Conservation (phyloP, 2,797 vertebrate genomes). For the Glyptemys insculpta region DNA sequence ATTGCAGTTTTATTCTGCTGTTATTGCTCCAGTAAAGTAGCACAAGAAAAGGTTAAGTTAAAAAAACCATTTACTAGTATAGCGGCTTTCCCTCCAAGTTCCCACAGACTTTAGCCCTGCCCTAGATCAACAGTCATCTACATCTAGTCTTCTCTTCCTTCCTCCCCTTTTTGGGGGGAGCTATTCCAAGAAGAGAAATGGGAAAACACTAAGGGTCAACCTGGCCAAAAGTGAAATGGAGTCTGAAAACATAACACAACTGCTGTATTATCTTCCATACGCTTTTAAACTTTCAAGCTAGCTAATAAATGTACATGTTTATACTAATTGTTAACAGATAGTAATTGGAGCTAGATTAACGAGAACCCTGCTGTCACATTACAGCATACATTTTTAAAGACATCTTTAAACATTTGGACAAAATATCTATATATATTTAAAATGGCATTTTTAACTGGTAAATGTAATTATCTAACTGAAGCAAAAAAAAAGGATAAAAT, state of each 20-base stretch:
- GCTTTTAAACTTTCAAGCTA: conserved; percentile 54
- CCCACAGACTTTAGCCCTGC: not conserved
- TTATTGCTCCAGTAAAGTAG: not conserved
- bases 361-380: conserved; percentile 81
- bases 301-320: conserved; percentile 67
- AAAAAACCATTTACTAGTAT: not conserved
- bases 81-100: not conserved
- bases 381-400: conserved; percentile 73
- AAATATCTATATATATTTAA: conserved; percentile 78
- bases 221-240: not conserved
- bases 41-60: not conserved
- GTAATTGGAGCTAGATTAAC: conserved; percentile 76
- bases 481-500: conserved; percentile 84
- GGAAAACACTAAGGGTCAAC: not conserved
- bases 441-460: conserved; percentile 84
- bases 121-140: not conserved
- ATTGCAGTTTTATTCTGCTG: not conserved
- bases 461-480: conserved; percentile 83
- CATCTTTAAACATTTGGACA: conserved; percentile 86
- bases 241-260: conserved; percentile 27
- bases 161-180: no score
- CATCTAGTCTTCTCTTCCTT: not conserved
- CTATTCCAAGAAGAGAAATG: not conserved
- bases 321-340: conserved; percentile 76
- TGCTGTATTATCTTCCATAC: conserved; percentile 13